phyloP scores from a whole-genome alignment of 2,113 vertebrate genomes.

The Dicerorhinus sumatrensis region DNA sequence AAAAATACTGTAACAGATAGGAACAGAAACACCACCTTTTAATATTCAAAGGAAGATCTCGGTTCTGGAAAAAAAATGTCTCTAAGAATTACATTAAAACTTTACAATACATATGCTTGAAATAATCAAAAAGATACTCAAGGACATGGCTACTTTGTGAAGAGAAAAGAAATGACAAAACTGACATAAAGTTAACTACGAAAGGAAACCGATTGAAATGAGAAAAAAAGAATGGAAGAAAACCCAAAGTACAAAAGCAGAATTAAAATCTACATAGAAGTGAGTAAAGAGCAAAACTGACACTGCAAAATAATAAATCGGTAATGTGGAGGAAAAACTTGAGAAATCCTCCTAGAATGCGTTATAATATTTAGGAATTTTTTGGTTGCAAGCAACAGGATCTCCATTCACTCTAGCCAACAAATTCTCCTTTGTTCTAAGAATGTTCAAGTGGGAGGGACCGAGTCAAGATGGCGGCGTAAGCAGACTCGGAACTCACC shows the following conservation, averaged over 20 bases:
- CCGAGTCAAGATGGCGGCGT: too few species aligned
- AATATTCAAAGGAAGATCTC: constrained; percentile 47
- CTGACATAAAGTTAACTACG: neutral
- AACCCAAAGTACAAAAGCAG: neutral
- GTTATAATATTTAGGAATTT: neutral
- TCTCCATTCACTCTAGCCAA: neutral
- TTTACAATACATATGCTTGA: constrained; percentile 3
- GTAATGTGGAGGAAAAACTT: neutral
- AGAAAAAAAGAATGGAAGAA: constrained; percentile 5
- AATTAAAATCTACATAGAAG: constrained; percentile 10
- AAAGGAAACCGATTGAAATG: constrained; percentile 24
- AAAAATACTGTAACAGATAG: neutral
- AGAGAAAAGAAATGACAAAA: constrained; percentile 35
- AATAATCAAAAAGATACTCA: constrained; percentile 27
- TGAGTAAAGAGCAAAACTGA: neutral
- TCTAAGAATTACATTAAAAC: constrained; percentile 42
- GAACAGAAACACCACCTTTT: constrained; percentile 2
- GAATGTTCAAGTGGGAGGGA: neutral
- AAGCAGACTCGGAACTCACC: too few species aligned
- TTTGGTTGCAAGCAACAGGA: neutral
- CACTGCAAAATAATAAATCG: neutral
- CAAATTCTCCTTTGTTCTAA: neutral
- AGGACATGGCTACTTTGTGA: constrained; percentile 29
- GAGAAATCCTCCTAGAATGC: neutral
- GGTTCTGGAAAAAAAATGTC: neutral